Base-by-base conservation (phyloP, 2,888 invertebrate species). In the Aphidoletes aphidimyza region DNA sequence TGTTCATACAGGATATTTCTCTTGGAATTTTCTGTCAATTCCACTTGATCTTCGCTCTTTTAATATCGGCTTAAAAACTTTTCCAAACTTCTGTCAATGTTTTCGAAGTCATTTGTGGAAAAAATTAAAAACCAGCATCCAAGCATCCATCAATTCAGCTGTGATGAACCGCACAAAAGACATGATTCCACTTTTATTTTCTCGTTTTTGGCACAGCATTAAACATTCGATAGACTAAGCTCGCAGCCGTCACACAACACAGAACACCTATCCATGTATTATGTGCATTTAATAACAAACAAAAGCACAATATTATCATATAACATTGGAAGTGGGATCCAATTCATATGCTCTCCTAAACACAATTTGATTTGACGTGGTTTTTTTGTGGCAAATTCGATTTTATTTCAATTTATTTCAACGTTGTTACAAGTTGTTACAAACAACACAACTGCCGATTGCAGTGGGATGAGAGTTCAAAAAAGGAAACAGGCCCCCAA, bases 381-480 rank as follows among this genome's bases (percentile, higher is more conserved):
- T 69, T 8, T 39, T 11, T 47, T 69, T 69, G 30, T 69, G 69
- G 34, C 30, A 69, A 69, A 69, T 69, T 30, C 30, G 34, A 69
- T 69, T 69, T 34, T 69, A 26, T 69, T 69, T 69, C 69, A 14
- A 69, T 69, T 69, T 0, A 30, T 69, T n/a, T 69, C 30, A 30
- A 11, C 30, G 30, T 30, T 69, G 69, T 34, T 54, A 22, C 54
- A 3, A 3, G 26, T 54, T 69, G 19, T 47, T 47, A 22, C 22
- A 22, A 54, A n/a, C 54, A 54, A 3, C 17, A n/a, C n/a, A 19
- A 54, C 0, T 54, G 54, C 22, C 22, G 34, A 30, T 17, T 47
- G 47, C 6, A 39, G 17, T 47, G 19, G 17, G 47, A 47, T 47
- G 47, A 47, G 17, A 14, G 6, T 8, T 8, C 39, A 39, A 39